A percentile compares a stretch with the other conserved stretches of the same genome.
Conservation (phyloP, 2,888 invertebrate species). For the Netelia melanura region DNA sequence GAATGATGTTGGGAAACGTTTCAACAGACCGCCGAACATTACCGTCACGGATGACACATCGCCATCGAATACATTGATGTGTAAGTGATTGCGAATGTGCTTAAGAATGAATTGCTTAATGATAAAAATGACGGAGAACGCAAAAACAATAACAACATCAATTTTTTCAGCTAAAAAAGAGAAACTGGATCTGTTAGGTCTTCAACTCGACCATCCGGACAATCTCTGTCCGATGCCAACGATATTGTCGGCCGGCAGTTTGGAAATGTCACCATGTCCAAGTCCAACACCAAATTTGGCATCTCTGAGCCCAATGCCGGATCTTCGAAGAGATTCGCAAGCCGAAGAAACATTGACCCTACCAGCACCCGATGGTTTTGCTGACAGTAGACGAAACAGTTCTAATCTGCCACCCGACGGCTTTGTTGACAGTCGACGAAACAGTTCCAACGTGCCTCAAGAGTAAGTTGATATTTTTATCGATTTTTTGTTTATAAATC, state of each 20-base stretch:
- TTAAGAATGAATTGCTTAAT: background rate
- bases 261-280: slow-evolving; percentile 85
- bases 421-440: slow-evolving; percentile 92
- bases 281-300: slow-evolving; percentile 87
- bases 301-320: slow-evolving; percentile 89
- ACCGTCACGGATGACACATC: slow-evolving; percentile 73
- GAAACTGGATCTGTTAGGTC: slow-evolving; percentile 58
- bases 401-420: slow-evolving; percentile 88
- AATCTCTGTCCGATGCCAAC: slow-evolving; percentile 81
- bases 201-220: slow-evolving; percentile 65
- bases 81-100: slow-evolving; percentile 1
- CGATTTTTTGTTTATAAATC: background rate
- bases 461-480: slow-evolving; percentile 71
- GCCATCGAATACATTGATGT: slow-evolving; percentile 37
- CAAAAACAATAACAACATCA: background rate
- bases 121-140: background rate
- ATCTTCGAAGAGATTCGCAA: slow-evolving; percentile 88
- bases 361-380: slow-evolving; percentile 93
- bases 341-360: slow-evolving; percentile 87
- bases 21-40: slow-evolving; percentile 76
- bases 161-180: slow-evolving; percentile 49
- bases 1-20: slow-evolving; percentile 79
- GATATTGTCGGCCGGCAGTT: slow-evolving; percentile 84
- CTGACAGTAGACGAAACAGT: slow-evolving; percentile 90
- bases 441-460: slow-evolving; percentile 79